A percentile compares a stretch with the other conserved stretches of the same genome.
Evolutionary conservation across 2,797 vertebrate genomes (phyloP).

Genomic region (Oreochromis mossambicus): DNA sequence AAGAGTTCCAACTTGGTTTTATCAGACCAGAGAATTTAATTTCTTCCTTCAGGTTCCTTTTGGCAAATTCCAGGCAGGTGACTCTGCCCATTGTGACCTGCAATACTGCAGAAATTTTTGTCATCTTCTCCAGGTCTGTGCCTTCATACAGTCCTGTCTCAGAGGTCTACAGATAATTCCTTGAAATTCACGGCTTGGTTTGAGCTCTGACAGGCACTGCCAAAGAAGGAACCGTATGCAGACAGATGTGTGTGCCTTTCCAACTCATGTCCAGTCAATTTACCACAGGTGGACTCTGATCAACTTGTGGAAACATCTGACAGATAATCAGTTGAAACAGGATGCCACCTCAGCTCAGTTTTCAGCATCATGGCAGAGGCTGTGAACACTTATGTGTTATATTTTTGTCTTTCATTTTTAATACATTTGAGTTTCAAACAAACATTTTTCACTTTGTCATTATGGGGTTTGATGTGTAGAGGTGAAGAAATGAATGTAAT

Average conservation of each 20-base stretch:
- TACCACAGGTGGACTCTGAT: too few relatives aligned
- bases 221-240: not conserved
- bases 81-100: not conserved
- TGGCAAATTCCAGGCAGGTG: not conserved
- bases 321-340: not conserved
- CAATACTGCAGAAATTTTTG: not conserved
- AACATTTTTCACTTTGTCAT: not conserved
- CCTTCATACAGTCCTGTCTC: not conserved
- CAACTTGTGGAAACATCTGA: not conserved
- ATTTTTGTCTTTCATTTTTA: not conserved
- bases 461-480: not conserved
- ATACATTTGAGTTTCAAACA: not conserved
- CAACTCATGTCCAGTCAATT: not conserved
- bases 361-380: not conserved
- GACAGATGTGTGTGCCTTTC: not conserved
- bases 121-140: not conserved
- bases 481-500: not conserved
- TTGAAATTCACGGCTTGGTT: not conserved
- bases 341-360: not conserved
- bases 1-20: not conserved
- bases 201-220: not conserved
- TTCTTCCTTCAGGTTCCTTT: not conserved
- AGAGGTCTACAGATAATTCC: not conserved
- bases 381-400: not conserved
- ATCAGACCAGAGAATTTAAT: not conserved